These are phyloP conservation scores for Orbicella faveolata DNA, from an alignment of 64 coral and sea anemone genomes.

Conservation along the genomic window DNA sequence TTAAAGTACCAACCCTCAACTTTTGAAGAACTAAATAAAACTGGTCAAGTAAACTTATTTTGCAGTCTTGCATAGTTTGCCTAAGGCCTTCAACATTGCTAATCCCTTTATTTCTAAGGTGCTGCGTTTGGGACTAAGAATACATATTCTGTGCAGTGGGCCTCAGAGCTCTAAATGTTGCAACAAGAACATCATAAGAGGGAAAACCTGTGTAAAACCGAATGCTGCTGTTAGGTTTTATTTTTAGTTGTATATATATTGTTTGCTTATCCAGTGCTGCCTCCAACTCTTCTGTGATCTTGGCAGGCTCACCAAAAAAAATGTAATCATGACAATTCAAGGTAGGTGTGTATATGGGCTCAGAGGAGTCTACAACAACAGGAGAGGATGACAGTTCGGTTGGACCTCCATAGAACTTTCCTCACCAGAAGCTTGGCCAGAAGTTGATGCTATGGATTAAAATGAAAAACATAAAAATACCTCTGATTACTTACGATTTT, in stretches of 20 bases:
- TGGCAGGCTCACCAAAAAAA: too few relatives aligned
- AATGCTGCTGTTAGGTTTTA: too few relatives aligned
- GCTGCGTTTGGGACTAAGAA: constrained; percentile 36
- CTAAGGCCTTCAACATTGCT: neutral
- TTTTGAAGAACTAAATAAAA: constrained; percentile 66
- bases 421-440: constrained; percentile 28
- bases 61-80: neutral
- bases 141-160: constrained; percentile 58
- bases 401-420: constrained; percentile 27
- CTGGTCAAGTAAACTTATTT: constrained; percentile 58
- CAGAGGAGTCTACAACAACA: constrained; percentile 30
- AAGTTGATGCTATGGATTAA: constrained; percentile 55
- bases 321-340: too few relatives aligned
- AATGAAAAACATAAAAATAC: constrained; percentile 39
- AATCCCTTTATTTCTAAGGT: constrained; percentile 23
- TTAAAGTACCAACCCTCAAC: constrained; percentile 46
- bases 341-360: constrained; percentile 35
- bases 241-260: too few relatives aligned
- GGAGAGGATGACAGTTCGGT: constrained; percentile 36
- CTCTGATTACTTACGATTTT: constrained; percentile 23
- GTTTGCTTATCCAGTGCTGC: too few relatives aligned
- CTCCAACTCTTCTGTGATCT: too few relatives aligned
- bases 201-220: too few relatives aligned
- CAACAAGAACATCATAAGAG: too few relatives aligned
- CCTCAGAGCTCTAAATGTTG: too few relatives aligned